phyloP scores from a whole-genome alignment of 2,888 invertebrate species.

The Shargacucullia verbasci region DNA sequence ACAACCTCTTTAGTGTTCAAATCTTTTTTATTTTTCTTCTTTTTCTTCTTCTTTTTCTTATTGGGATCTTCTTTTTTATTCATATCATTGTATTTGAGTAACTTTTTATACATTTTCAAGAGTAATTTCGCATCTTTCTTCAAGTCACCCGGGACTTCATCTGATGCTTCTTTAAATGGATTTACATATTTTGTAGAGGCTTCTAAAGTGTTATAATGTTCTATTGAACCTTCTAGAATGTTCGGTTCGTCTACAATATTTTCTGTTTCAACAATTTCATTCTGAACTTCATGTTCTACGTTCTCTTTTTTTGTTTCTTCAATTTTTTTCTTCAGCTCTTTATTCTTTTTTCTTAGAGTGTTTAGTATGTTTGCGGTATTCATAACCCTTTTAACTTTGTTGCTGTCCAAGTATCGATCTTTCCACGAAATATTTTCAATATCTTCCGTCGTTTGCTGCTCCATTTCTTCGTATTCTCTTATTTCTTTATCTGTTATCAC shows the following conservation, averaged over 20 bases:
- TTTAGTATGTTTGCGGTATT: conserved; percentile 88
- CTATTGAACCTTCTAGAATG: conserved; percentile 82
- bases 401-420: conserved; percentile 89
- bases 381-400: conserved; percentile 89
- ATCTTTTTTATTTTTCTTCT: conserved; percentile 48
- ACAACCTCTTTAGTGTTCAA: background rate
- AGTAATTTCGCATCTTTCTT: conserved; percentile 83
- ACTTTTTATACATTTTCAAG: conserved; percentile 83
- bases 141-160: conserved; percentile 65
- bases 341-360: conserved; percentile 90
- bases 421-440: conserved; percentile 86
- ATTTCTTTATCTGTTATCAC: conserved; percentile 70
- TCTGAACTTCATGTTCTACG: conserved; percentile 19
- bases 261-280: conserved; percentile 16
- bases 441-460: conserved; percentile 25
- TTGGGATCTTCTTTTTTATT: conserved; percentile 68
- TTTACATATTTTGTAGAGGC: conserved; percentile 78
- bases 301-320: conserved; percentile 60
- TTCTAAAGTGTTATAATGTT: conserved; percentile 86
- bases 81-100: conserved; percentile 81
- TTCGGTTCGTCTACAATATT: conserved; percentile 35
- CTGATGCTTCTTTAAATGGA: conserved; percentile 64
- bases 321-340: conserved; percentile 79
- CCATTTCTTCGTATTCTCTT: conserved; percentile 59
- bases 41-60: conserved; percentile 79